Percentiles rank a stretch among this genome's conserved stretches.
phyloP scores from a whole-genome alignment of 2,888 invertebrate genomes.

The Chirona hameri region DNA sequence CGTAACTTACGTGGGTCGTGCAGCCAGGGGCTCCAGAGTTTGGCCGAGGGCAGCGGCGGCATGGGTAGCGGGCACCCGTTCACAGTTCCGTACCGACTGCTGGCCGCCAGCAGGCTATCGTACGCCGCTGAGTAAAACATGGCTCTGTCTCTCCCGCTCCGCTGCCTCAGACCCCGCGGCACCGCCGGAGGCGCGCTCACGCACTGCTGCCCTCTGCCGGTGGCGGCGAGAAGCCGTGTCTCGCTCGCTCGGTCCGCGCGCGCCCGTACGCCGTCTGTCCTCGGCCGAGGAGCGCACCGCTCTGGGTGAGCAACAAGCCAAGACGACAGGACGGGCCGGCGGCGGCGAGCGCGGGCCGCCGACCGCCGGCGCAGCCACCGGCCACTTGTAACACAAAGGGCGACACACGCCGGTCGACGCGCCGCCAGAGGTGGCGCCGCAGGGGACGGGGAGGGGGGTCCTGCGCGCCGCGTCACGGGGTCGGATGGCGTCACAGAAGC shows the following conservation, averaged over 20 bases:
- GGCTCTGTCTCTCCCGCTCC: too few species aligned
- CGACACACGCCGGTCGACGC: background rate
- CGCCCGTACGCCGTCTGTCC: background rate
- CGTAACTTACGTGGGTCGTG: slow-evolving; percentile 11
- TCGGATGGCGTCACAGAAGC: background rate
- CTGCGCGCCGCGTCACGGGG: background rate
- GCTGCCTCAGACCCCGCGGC: background rate
- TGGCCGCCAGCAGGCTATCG: slow-evolving; percentile 12
- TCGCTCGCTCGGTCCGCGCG: background rate
- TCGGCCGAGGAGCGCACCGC: background rate
- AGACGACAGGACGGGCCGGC: background rate
- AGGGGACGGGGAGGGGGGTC: background rate
- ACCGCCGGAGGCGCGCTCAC: background rate
- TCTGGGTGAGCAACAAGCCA: slow-evolving; percentile 26
- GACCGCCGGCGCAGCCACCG: background rate
- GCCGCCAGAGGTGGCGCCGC: background rate
- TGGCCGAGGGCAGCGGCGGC: slow-evolving; percentile 11
- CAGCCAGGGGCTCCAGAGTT: slow-evolving; percentile 27
- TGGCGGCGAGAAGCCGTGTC: background rate
- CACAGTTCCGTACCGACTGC: background rate
- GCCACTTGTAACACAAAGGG: slow-evolving; percentile 14
- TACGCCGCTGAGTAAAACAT: slow-evolving; percentile 26
- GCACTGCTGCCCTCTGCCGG: slow-evolving; percentile 22
- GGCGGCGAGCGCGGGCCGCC: background rate
- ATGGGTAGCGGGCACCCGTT: background rate